Conservation (phyloP, 2,888 invertebrate species). For the Aleiodes alternator region DNA sequence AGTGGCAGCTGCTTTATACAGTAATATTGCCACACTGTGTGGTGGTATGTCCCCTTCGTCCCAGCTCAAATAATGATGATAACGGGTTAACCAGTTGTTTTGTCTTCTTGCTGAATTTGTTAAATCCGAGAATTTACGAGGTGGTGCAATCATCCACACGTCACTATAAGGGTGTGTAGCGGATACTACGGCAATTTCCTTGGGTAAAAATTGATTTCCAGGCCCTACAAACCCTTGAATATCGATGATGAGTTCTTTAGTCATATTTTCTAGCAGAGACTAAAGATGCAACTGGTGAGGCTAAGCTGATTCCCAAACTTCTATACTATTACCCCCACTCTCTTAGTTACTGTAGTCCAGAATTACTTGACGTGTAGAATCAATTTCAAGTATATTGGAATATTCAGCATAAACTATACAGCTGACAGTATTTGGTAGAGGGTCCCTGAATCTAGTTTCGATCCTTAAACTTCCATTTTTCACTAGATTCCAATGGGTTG, state of each 20-base stretch:
- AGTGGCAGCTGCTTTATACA: too few relatives aligned
- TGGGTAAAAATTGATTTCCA: conserved; percentile 51
- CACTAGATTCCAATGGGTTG: conserved; percentile 46
- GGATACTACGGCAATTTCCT: conserved; percentile 29
- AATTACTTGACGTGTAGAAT: too few relatives aligned
- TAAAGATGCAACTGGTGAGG: too few relatives aligned
- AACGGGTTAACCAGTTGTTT: neutral
- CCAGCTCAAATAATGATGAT: conserved; percentile 40
- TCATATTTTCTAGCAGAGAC: too few relatives aligned
- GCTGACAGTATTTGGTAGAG: too few relatives aligned
- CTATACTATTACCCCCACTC: too few relatives aligned
- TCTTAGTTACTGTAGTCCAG: too few relatives aligned
- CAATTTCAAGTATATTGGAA: too few relatives aligned
- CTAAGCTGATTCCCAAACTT: too few relatives aligned
- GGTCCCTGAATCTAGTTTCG: too few relatives aligned
- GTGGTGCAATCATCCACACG: conserved; percentile 34
- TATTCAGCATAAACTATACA: too few relatives aligned
- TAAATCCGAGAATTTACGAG: conserved; percentile 26
- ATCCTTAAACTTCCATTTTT: too few relatives aligned
- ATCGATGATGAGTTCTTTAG: neutral
- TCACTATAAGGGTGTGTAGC: conserved; percentile 1
- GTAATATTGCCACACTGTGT: neutral
- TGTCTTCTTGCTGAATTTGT: conserved; percentile 10
- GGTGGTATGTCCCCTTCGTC: conserved; percentile 35
- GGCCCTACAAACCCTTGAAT: conserved; percentile 48